A percentile compares a stretch with the other conserved stretches of the same genome.
These are phyloP conservation scores for Chanos chanos DNA, from an alignment of 2,797 vertebrate species.

Conservation along the genomic window DNA sequence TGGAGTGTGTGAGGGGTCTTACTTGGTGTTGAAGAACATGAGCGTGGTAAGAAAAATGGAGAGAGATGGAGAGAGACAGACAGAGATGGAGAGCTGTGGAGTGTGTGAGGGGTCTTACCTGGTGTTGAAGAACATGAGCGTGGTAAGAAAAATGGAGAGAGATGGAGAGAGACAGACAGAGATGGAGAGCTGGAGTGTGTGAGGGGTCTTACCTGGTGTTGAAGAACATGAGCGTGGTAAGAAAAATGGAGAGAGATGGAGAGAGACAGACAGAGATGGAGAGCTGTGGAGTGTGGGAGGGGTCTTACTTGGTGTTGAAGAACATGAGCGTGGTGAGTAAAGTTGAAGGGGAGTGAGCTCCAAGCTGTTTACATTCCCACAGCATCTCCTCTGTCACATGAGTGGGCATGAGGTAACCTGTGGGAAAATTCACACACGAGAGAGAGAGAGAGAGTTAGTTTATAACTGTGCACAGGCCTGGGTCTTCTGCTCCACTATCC, in stretches of 20 bases:
- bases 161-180: neutral
- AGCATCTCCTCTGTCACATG: conserved; percentile 98
- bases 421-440: too few relatives aligned
- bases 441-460: too few relatives aligned
- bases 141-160: conserved; percentile 35
- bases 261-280: neutral
- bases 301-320: conserved; percentile 96
- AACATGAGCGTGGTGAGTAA: conserved; percentile 96
- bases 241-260: neutral
- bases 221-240: too few relatives aligned
- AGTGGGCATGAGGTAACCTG: conserved; percentile 94
- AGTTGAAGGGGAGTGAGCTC: conserved; percentile 92
- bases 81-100: too few relatives aligned
- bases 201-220: neutral
- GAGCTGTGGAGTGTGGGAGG: neutral
- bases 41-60: too few relatives aligned
- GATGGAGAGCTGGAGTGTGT: neutral
- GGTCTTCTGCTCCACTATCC: too few relatives aligned
- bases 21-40: too few relatives aligned
- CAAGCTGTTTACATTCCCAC: conserved; percentile 97
- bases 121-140: too few relatives aligned
- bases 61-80: too few relatives aligned
- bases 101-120: too few relatives aligned
- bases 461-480: too few relatives aligned
- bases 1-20: too few relatives aligned